phyloP scores from a whole-genome alignment of 2,888 invertebrate species.

The Himalopsyche japonica region DNA sequence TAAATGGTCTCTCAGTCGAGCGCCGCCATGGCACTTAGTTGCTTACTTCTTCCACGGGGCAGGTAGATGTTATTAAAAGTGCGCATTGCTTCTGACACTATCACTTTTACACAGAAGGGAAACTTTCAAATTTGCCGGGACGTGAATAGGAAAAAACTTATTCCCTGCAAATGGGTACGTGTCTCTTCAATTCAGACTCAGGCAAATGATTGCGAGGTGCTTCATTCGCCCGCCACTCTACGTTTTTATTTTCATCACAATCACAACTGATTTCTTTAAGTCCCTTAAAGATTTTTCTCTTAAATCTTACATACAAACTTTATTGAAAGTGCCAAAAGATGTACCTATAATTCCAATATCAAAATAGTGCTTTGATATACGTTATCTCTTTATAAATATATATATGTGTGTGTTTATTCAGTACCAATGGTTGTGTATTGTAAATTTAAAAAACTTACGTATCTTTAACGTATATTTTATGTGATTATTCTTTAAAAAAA shows the following conservation, averaged over 20 bases:
- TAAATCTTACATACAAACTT: background rate
- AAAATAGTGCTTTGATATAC: too few relatives aligned
- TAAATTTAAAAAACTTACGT: too few relatives aligned
- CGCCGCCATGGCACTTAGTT: constrained; percentile 25
- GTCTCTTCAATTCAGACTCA: background rate
- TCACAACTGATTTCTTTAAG: background rate
- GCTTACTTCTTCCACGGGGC: background rate
- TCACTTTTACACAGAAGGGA: constrained; percentile 19
- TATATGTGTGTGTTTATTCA: too few relatives aligned
- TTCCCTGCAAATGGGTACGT: background rate
- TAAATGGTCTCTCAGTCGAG: constrained; percentile 31
- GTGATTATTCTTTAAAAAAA: too few relatives aligned
- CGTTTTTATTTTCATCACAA: background rate
- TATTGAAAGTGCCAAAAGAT: too few relatives aligned
- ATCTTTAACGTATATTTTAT: too few relatives aligned
- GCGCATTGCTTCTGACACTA: constrained; percentile 15
- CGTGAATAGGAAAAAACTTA: background rate
- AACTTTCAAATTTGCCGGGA: constrained; percentile 15
- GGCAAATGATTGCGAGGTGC: background rate
- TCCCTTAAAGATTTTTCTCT: background rate
- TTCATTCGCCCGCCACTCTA: background rate
- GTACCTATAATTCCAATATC: too few relatives aligned
- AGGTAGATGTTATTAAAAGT: constrained; percentile 29
- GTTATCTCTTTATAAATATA: too few relatives aligned
- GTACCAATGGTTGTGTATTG: too few relatives aligned